Base-by-base conservation (phyloP, 2,797 vertebrate species). In the Muraenolepis orangiensis region DNA sequence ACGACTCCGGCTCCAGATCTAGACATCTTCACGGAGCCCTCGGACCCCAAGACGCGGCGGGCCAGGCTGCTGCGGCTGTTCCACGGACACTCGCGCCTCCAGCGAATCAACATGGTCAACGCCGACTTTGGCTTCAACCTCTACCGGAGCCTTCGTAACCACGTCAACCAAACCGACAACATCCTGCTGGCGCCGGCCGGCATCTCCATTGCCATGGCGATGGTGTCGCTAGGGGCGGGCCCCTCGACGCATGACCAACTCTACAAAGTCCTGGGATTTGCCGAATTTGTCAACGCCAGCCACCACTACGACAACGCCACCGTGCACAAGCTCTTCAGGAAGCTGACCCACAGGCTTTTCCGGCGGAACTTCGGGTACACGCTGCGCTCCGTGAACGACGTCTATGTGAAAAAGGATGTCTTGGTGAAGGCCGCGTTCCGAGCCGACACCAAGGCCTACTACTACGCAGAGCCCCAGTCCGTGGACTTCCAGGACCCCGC, bases 331-430 rank as follows among this genome's bases (percentile, higher is more conserved):
- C 97, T 99, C 64, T 99, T 99, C 89, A 95, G 95, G 70, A 98
- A 99, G 80, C 93, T 99, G 76, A 98, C 94, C 0, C 98, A 99
- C 81, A 92, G 98, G 70, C 96, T 99, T 42, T 99, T 98, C 90
- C 92, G 98, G 66, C 95, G 97, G 79, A 96, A 99, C 76, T 99
- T 98, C 61, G 98, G 98, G 31, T 99, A 97, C 78, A 98, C 94
- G 0, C 91, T 99, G 38, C 92, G 94, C 78, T 95, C 97, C 0
- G 96, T 97, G 66, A 99, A 97, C 0, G 95, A 96, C 12, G 92
- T 99, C 75, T 99, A 97, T 0, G 73, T 99, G 6, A 95, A 95
- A 46, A 94, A 91, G 78, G 88, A 95, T 6, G 85, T 97, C 1
- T 72, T 87, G 0, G 77, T 99, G 34, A 91, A 90, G 72, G 94